phyloP scores from a whole-genome alignment of 2,113 vertebrate species.

The Ctenomys sociabilis region DNA sequence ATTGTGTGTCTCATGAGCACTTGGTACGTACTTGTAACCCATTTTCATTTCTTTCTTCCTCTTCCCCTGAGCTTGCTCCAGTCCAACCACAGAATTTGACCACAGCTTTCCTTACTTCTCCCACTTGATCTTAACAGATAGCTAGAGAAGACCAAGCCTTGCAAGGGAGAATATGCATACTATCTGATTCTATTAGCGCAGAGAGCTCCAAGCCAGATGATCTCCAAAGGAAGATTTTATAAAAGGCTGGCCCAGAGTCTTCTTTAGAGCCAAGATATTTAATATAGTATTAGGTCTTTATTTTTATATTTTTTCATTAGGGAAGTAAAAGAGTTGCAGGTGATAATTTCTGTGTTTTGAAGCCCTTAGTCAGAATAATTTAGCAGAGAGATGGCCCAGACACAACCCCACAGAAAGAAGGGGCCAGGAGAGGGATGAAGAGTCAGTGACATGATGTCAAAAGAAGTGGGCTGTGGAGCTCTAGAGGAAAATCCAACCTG shows the following conservation, averaged over 20 bases:
- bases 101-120: background rate
- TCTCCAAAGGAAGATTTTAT: background rate
- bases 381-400: background rate
- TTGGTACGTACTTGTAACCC: too few species aligned
- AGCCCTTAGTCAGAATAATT: background rate
- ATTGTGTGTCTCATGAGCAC: background rate
- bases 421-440: background rate
- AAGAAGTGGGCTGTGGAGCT: background rate
- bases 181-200: background rate
- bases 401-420: background rate
- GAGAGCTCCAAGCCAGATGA: background rate
- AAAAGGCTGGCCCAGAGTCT: background rate
- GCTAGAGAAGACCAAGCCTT: background rate
- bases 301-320: background rate
- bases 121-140: background rate
- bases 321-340: background rate
- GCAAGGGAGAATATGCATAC: background rate
- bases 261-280: background rate
- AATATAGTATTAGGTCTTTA: background rate
- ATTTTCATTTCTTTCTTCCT: background rate
- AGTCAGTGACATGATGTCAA: fast-evolving
- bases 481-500: background rate
- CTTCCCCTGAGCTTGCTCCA: background rate
- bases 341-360: background rate
- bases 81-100: background rate